A percentile compares a stretch with the other conserved stretches of the same genome.
phyloP scores from a whole-genome alignment of 2,113 vertebrate genomes.

The Eulemur rufifrons region DNA sequence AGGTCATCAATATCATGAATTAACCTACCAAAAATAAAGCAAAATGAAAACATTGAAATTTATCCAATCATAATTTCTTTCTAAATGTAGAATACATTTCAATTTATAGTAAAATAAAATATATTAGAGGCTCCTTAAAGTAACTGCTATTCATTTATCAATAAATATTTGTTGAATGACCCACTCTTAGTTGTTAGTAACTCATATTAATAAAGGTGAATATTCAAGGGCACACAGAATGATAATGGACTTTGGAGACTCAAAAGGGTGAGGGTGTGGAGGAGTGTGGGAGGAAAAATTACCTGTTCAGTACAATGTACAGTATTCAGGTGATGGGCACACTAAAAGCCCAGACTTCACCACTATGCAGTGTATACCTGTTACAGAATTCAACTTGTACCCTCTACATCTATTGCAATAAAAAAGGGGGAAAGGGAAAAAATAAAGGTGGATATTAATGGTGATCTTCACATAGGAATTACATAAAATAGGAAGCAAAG shows the following conservation, averaged over 20 bases:
- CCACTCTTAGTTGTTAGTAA: not conserved
- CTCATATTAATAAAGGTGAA: not conserved
- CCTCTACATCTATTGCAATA: not conserved
- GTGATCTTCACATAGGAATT: not conserved
- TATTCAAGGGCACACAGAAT: not conserved
- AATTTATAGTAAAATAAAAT: not conserved
- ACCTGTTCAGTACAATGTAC: no score
- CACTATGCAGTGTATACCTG: no score
- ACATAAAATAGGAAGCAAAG: not conserved
- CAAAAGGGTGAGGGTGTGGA: no score
- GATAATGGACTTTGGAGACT: no score
- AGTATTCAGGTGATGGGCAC: no score
- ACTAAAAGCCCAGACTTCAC: no score
- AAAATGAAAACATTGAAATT: not conserved
- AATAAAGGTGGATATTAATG: not conserved
- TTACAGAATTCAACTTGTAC: no score
- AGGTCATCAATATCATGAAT: not conserved
- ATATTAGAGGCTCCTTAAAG: not conserved
- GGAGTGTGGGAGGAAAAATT: no score
- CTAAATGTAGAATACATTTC: not conserved
- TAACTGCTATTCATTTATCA: not conserved
- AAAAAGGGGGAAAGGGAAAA: not conserved
- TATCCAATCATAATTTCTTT: not conserved
- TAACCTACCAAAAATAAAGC: not conserved
- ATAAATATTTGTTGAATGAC: constrained; percentile 9